Evolutionary conservation across 2,888 invertebrate genomes (phyloP).

Genomic region (Agrochola litura): DNA sequence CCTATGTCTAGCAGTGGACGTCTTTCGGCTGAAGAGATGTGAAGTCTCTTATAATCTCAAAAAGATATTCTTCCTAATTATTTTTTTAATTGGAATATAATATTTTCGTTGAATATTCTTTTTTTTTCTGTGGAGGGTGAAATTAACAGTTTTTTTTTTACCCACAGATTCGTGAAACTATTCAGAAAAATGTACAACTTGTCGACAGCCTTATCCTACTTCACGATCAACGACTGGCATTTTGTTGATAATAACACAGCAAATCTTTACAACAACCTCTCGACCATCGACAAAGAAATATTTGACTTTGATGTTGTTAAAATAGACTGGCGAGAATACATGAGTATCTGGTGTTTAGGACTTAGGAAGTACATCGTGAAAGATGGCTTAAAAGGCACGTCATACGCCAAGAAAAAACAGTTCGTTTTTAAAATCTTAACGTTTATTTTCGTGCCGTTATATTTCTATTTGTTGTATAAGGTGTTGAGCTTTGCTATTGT

Average conservation of each 20-base stretch:
- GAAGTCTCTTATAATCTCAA: too few species aligned
- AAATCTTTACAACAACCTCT: slow-evolving; percentile 53
- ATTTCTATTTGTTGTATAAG: slow-evolving; percentile 41
- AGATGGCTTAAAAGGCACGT: slow-evolving; percentile 65
- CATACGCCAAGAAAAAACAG: slow-evolving; percentile 56
- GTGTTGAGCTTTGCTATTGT: slow-evolving; percentile 17
- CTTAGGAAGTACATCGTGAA: slow-evolving; percentile 68
- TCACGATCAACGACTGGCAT: slow-evolving; percentile 64
- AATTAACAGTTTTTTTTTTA: neutral
- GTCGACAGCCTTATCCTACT: slow-evolving; percentile 55
- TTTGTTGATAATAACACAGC: slow-evolving; percentile 66
- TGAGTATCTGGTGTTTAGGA: slow-evolving; percentile 64
- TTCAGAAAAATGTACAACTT: slow-evolving; percentile 68
- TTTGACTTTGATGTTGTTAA: slow-evolving; percentile 68
- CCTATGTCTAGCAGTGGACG: too few species aligned
- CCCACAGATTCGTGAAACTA: slow-evolving; percentile 64
- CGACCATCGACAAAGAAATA: slow-evolving; percentile 64
- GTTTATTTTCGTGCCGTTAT: slow-evolving; percentile 4
- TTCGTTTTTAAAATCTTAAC: slow-evolving; percentile 45
- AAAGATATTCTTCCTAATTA: too few species aligned
- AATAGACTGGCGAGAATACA: slow-evolving; percentile 63
- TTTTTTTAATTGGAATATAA: too few species aligned
- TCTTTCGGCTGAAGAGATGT: too few species aligned
- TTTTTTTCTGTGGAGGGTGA: too few species aligned
- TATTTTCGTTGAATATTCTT: too few species aligned